Percentiles rank a stretch among this genome's conserved stretches.
Conservation (phyloP, 2,113 vertebrate genomes). For the Pomatorhinus ruficollis region DNA sequence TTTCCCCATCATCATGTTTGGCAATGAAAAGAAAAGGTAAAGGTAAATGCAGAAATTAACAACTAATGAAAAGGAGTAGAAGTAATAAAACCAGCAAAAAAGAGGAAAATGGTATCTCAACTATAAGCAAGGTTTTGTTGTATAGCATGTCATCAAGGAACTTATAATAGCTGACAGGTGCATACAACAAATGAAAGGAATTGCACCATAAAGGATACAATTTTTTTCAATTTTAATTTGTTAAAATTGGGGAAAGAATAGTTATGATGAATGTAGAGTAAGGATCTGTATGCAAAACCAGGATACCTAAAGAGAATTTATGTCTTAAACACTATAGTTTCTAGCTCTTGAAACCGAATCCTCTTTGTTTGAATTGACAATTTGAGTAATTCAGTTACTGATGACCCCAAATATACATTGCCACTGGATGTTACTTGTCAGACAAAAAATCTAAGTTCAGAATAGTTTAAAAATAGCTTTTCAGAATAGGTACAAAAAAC, state of each 20-base stretch:
- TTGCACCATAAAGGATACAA: background rate
- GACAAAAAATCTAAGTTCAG: background rate
- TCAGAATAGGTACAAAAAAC: background rate
- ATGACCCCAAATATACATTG: background rate
- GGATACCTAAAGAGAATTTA: background rate
- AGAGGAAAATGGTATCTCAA: rapidly evolving
- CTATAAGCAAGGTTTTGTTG: background rate
- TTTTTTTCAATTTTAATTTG: background rate
- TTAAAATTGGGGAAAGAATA: background rate
- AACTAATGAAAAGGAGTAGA: background rate
- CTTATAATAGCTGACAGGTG: background rate
- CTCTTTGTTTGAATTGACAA: background rate
- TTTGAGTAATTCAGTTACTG: background rate
- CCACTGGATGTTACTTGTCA: background rate
- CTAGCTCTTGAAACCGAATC: background rate
- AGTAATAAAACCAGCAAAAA: background rate
- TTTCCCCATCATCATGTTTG: background rate
- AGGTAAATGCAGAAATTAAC: background rate
- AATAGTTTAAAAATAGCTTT: background rate
- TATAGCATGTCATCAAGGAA: background rate
- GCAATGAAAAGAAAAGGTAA: background rate
- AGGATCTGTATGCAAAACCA: background rate
- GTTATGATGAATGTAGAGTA: background rate
- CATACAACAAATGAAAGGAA: background rate
- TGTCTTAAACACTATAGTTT: background rate